A percentile compares a stretch with the other conserved stretches of the same genome.
phyloP scores from a whole-genome alignment of 2,888 invertebrate genomes.

The Brachynemurus nebulosus region DNA sequence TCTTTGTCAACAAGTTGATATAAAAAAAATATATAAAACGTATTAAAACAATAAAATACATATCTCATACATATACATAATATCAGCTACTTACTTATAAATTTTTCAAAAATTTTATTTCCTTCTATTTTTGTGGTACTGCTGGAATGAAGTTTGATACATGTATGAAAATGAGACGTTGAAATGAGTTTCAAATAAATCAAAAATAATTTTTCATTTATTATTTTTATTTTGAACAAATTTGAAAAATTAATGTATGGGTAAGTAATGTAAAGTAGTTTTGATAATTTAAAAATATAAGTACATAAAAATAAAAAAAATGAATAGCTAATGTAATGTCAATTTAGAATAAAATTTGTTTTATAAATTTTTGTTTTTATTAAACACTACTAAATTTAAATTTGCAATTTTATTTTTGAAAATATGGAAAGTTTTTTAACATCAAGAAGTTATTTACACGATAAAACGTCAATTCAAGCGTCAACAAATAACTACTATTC shows the following conservation, averaged over 20 bases:
- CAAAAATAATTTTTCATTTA: background rate
- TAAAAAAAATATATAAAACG: background rate
- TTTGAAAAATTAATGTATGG: background rate
- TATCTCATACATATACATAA: background rate
- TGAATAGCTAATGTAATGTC: conserved; percentile 7
- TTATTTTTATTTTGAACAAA: background rate
- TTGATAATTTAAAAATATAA: background rate
- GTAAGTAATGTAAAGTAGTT: too few relatives aligned
- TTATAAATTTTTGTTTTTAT: conserved; percentile 13
- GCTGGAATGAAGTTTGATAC: background rate
- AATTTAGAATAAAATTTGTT: conserved; percentile 10
- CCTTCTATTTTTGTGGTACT: too few relatives aligned
- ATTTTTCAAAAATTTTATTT: too few relatives aligned
- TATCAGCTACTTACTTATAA: background rate
- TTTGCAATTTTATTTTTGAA: too few relatives aligned
- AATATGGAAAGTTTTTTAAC: too few relatives aligned
- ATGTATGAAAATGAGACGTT: background rate
- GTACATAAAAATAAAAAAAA: background rate
- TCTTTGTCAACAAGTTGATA: background rate
- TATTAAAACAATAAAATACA: background rate
- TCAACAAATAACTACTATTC: too few relatives aligned
- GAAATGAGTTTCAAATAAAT: background rate
- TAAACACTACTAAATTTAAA: too few relatives aligned
- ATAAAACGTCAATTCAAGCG: too few relatives aligned
- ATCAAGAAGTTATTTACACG: too few relatives aligned